Conservation (phyloP, 2,888 invertebrate genomes). For the Portevinia maculata region DNA sequence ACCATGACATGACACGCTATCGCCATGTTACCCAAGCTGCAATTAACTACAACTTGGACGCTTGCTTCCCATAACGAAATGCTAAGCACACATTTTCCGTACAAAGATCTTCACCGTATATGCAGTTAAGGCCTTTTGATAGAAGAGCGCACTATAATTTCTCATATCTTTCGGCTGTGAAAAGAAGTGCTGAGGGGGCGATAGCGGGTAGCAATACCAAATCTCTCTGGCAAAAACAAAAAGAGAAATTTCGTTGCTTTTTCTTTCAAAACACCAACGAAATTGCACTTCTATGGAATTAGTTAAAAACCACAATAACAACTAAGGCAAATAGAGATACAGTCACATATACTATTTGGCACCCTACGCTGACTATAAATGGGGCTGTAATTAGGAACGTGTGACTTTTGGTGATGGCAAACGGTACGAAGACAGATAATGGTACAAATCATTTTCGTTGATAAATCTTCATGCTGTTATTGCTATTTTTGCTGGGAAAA, state of each 20-base stretch:
- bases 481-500: conserved; percentile 5
- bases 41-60: conserved; percentile 63
- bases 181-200: conserved; percentile 7
- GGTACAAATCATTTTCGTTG: conserved; percentile 32
- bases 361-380: conserved; percentile 53
- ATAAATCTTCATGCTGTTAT: conserved; percentile 15
- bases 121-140: conserved; percentile 43
- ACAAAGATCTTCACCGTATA: conserved; percentile 48
- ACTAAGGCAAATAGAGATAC: conserved; percentile 52
- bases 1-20: conserved; percentile 62
- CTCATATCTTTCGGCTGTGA: conserved; percentile 42
- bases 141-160: conserved; percentile 37
- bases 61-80: conserved; percentile 67
- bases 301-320: conserved; percentile 26
- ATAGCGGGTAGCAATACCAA: conserved; percentile 46
- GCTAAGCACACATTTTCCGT: conserved; percentile 31
- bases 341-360: conserved; percentile 71
- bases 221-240: conserved; percentile 44
- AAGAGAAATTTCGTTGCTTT: conserved; percentile 52
- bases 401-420: conserved; percentile 59
- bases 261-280: conserved; percentile 34
- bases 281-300: conserved; percentile 45
- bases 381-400: conserved; percentile 69
- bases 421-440: conserved; percentile 20
- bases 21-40: conserved; percentile 29